Conservation (phyloP, 1,140 invertebrate genomes). For the Ectropis grisescens region DNA sequence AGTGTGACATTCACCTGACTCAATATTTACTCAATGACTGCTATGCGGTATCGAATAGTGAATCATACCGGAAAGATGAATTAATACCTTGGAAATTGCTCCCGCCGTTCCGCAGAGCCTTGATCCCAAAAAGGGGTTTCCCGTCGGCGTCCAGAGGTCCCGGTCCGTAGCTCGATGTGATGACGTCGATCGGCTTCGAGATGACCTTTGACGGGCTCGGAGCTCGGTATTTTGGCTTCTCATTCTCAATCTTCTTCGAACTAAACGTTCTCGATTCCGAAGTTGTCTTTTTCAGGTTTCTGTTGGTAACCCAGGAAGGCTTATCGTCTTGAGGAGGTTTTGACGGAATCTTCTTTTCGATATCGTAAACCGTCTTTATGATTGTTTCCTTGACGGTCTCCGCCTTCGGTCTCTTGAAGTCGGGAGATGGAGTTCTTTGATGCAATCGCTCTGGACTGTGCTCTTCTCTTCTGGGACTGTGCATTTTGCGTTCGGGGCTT, state of each 20-base stretch:
- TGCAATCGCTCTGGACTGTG: conserved; percentile 21
- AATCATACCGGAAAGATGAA: conserved; percentile 27
- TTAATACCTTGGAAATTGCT: conserved; percentile 62
- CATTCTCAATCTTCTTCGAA: conserved; percentile 53
- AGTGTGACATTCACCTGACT: no score
- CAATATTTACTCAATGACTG: conserved; percentile 17
- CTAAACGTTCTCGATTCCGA: conserved; percentile 53
- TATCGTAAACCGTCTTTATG: conserved; percentile 37
- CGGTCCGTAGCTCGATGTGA: conserved; percentile 85
- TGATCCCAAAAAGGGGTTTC: conserved; percentile 81
- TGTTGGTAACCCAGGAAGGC: conserved; percentile 72
- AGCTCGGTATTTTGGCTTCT: conserved; percentile 48
- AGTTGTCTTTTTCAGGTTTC: conserved; percentile 62
- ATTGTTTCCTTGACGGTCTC: conserved; percentile 40
- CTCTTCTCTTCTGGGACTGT: conserved; percentile 8
- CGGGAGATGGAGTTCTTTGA: conserved; percentile 35
- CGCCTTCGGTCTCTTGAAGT: conserved; percentile 22
- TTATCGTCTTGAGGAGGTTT: conserved; percentile 49
- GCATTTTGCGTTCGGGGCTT: conserved; percentile 6
- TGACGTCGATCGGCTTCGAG: conserved; percentile 70
- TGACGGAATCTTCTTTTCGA: conserved; percentile 41
- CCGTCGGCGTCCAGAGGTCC: conserved; percentile 85
- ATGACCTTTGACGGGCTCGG: conserved; percentile 51
- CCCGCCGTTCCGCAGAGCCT: conserved; percentile 77
- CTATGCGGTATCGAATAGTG: conserved; percentile 35